Conservation (phyloP, 2,797 vertebrate genomes). For the Pempheris klunzingeri region DNA sequence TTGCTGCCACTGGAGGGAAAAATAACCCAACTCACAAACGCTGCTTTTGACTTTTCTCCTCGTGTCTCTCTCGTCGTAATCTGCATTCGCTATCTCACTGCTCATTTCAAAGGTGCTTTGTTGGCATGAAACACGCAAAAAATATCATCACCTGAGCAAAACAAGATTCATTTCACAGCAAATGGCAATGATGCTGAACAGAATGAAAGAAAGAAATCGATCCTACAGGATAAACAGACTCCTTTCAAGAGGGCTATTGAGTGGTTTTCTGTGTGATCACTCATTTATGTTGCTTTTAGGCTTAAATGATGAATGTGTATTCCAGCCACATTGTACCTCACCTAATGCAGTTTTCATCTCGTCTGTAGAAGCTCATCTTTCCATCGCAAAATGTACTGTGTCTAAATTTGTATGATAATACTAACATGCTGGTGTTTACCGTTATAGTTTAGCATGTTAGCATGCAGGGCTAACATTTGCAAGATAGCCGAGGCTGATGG, state of each 20-base stretch:
- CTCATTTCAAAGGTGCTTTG: not conserved
- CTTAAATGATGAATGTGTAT: not conserved
- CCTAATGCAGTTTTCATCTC: not conserved
- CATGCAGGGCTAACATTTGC: too few relatives aligned
- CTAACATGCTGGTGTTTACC: too few relatives aligned
- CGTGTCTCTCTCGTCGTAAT: not conserved
- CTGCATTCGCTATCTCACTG: not conserved
- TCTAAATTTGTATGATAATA: not conserved
- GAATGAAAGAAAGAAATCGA: not conserved
- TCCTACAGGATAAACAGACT: not conserved
- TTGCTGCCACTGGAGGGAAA: slow-evolving; percentile 1
- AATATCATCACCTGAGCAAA: not conserved
- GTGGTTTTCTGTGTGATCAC: not conserved
- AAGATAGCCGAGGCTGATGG: too few relatives aligned
- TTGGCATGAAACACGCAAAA: not conserved
- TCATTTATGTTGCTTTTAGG: not conserved
- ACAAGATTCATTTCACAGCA: not conserved
- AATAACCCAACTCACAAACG: not conserved
- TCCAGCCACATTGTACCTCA: not conserved
- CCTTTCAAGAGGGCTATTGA: not conserved
- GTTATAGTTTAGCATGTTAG: too few relatives aligned
- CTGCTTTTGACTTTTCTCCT: not conserved
- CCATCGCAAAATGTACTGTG: not conserved
- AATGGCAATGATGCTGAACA: not conserved
- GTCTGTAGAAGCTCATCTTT: not conserved